Conservation (phyloP, 2,113 vertebrate species). For the Pseudorhombus dupliciocellatus region DNA sequence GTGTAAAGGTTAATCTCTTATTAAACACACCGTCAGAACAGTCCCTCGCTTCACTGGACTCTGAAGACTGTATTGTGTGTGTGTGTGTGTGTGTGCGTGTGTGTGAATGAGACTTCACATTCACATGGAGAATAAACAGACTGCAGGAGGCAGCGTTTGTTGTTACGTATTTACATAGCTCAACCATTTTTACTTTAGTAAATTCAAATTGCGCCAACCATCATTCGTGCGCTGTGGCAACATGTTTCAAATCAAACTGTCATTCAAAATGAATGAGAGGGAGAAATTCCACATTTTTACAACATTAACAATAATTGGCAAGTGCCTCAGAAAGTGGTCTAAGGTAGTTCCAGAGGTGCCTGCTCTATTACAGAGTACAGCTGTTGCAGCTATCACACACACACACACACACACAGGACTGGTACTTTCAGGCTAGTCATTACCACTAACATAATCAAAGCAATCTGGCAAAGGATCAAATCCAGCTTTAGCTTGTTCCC, state of each 20-base stretch:
- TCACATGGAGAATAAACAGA: background rate
- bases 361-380: slow-evolving; percentile 35
- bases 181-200: background rate
- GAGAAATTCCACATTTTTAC: background rate
- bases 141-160: background rate
- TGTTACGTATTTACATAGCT: background rate
- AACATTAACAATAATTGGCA: background rate
- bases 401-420: slow-evolving; percentile 8
- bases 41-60: background rate
- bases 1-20: slow-evolving; percentile 5
- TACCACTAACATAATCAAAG: slow-evolving; percentile 48
- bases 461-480: slow-evolving; percentile 40
- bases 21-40: slow-evolving; percentile 4
- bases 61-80: background rate
- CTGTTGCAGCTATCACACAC: slow-evolving; percentile 32
- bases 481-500: slow-evolving; percentile 9
- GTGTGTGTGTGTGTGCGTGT: background rate
- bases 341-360: slow-evolving; percentile 36
- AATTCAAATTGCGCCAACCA: background rate
- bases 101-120: too few relatives aligned
- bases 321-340: slow-evolving; percentile 33
- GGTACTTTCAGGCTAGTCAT: slow-evolving; percentile 23
- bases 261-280: background rate
- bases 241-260: slow-evolving; percentile 1
- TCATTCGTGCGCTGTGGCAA: background rate